Percentiles rank a stretch among this genome's conserved stretches.
phyloP scores from a whole-genome alignment of 1,140 invertebrate genomes.

The Sinonovacula constricta region DNA sequence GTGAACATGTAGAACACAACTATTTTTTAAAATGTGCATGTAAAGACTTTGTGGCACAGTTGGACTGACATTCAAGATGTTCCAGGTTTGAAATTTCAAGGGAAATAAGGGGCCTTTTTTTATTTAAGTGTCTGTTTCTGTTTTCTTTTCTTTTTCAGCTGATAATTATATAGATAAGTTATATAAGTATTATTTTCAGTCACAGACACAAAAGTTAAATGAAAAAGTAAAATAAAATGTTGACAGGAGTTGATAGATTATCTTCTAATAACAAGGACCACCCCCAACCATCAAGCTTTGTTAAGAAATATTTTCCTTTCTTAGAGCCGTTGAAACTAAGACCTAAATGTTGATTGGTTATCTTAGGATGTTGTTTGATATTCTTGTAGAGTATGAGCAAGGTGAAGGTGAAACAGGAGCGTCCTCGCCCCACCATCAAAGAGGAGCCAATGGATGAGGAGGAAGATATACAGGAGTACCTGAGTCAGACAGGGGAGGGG shows the following conservation, averaged over 20 bases:
- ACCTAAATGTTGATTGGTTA: not conserved
- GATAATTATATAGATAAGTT: no score
- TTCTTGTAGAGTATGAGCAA: not conserved
- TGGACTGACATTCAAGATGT: no score
- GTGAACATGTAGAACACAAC: no score
- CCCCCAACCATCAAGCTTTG: not conserved
- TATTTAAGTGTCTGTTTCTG: no score
- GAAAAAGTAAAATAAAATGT: constrained; percentile 2
- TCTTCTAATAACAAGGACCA: not conserved
- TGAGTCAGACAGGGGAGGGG: constrained; percentile 11
- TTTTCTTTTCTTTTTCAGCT: no score
- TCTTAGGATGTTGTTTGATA: not conserved
- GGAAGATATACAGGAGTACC: constrained; percentile 20
- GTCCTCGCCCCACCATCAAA: constrained; percentile 24
- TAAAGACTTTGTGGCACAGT: no score
- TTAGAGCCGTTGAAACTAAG: not conserved
- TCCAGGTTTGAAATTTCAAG: no score
- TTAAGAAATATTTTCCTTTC: no score
- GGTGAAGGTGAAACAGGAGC: constrained; percentile 8
- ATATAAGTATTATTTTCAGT: no score
- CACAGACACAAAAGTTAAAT: no score
- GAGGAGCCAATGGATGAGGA: constrained; percentile 38
- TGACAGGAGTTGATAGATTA: not conserved
- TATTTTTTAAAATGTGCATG: no score
- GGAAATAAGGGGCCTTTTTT: no score